Evolutionary conservation across 2,888 invertebrate genomes (phyloP).

Genomic region (Phasia obesa): DNA sequence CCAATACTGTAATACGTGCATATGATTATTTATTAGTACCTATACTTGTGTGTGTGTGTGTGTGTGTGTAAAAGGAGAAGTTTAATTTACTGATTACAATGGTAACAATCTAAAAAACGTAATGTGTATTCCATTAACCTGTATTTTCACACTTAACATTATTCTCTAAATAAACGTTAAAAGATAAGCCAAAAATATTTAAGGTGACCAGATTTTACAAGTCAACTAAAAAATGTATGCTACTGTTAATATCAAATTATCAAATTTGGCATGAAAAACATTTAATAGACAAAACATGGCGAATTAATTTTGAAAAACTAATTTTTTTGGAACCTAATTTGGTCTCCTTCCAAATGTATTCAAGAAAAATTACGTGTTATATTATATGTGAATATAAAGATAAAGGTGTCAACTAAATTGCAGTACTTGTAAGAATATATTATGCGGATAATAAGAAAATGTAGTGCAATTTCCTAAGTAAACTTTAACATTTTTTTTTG

Average conservation of each 20-base stretch:
- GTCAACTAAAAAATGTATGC: background rate
- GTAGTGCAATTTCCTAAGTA: constrained; percentile 47
- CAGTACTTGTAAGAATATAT: constrained; percentile 79
- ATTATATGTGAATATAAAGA: constrained; percentile 32
- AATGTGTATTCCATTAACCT: constrained; percentile 43
- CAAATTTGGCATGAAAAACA: background rate
- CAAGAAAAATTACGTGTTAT: background rate
- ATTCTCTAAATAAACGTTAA: constrained; percentile 21
- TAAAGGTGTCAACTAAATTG: constrained; percentile 77
- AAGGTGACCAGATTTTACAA: constrained; percentile 14
- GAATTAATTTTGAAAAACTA: background rate
- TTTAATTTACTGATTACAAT: constrained; percentile 46
- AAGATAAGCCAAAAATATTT: constrained; percentile 13
- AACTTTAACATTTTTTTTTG: constrained; percentile 41
- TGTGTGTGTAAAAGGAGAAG: background rate
- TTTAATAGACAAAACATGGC: background rate
- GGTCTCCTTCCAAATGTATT: constrained; percentile 6
- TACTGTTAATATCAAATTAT: background rate
- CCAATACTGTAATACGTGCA: background rate
- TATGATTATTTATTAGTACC: background rate
- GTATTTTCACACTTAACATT: constrained; percentile 46
- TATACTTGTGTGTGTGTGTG: background rate
- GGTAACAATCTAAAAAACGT: constrained; percentile 8
- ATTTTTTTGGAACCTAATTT: background rate
- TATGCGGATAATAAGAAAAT: constrained; percentile 76